Base-by-base conservation (phyloP, 2,113 vertebrate genomes). In the Myiozetetes cayanensis region DNA sequence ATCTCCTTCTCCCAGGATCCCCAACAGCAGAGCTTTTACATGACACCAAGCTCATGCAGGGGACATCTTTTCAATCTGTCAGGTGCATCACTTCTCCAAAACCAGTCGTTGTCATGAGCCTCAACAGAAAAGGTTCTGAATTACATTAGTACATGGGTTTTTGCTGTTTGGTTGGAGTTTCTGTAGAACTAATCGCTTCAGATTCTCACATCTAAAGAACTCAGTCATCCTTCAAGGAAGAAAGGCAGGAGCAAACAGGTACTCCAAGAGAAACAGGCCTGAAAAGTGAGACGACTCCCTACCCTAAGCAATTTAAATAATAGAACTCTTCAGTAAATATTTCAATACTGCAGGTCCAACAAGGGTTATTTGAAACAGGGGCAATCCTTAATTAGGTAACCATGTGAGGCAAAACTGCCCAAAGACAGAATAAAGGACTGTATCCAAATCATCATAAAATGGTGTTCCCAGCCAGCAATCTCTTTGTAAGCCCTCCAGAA, bases 51-150 rank as follows among this genome's bases (percentile, higher is more conserved):
- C 44, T 67, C 62, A 9, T 0, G 2, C 23, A 30, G 14, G 55
- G 59, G 43, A 47, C 11, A 11, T 28, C 19, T 61, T 72, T n/a
- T 47, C 46, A 68, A 62, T 46, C 28, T 52, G 35, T 43, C 86
- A 47, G 43, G 33, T 41, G 30, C 22, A 47, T 9, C 37, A 9
- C n/a, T 73, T 31, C 53, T 28, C 37, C 59, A 58, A 83, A 83
- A 37, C 0, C n/a, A 72, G 39, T 28, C 1, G 0, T 1, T 41
- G 31, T 14, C 66, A 72, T 0, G 5, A 63, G 25, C 49, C 66
- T 85, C 49, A 37, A 73, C 12, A 82, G 30, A 59, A 68, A 65
- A 90, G 11, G 37, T 30, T 41, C n/a, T 58, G 18, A 44, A 62
- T 41, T 16, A 43, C 24, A 10, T 39, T 37, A 73, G 63, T 12